Conservation (phyloP, 2,888 invertebrate genomes). For the Erebia ligea region DNA sequence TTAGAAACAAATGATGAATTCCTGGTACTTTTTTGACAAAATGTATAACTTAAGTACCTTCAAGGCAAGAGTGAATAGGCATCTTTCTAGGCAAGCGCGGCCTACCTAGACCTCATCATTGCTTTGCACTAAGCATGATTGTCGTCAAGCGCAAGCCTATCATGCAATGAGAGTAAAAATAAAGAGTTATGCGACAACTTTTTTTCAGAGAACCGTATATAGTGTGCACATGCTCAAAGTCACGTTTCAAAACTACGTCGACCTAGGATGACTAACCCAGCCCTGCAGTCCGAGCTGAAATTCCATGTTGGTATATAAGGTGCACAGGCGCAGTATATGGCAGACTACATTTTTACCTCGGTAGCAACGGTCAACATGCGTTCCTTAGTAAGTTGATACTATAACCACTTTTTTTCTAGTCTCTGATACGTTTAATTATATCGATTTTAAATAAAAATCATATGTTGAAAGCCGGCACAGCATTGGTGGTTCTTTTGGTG, state of each 20-base stretch:
- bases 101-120: no score
- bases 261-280: constrained; percentile 51
- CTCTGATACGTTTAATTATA: neutral
- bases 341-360: constrained; percentile 62
- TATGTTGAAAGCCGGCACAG: no score
- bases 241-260: constrained; percentile 31
- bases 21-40: no score
- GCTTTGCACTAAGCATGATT: no score
- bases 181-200: no score
- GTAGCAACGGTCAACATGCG: constrained; percentile 62
- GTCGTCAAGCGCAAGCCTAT: no score
- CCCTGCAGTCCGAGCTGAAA: constrained; percentile 44
- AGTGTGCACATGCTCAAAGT: constrained; percentile 4
- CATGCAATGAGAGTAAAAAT: no score
- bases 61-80: no score
- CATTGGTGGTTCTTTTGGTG: no score
- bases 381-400: constrained; percentile 61
- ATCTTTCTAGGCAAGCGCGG: no score
- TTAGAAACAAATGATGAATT: no score
- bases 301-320: constrained; percentile 68
- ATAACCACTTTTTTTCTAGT: neutral
- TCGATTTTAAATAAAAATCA: neutral
- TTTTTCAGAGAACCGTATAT: neutral
- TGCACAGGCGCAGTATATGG: constrained; percentile 51
- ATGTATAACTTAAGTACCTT: no score